Conservation (phyloP, 2,797 vertebrate species). For the Lacerta bilineata region DNA sequence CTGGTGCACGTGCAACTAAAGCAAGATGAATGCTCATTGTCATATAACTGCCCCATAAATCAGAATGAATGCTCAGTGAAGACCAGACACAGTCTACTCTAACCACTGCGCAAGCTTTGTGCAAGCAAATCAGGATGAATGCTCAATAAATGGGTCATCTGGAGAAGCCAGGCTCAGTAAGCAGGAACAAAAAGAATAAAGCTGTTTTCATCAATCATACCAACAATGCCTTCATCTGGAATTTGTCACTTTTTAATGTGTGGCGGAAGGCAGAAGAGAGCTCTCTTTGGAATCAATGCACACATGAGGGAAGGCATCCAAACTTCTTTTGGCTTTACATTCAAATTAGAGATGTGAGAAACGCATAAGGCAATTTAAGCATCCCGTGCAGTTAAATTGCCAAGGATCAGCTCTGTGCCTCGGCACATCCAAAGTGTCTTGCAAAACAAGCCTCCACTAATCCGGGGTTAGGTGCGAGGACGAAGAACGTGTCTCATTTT, state of each 20-base stretch:
- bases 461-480: neutral
- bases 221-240: neutral
- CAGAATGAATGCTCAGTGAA: no score
- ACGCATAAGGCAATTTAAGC: neutral
- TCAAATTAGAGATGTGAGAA: neutral
- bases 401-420: neutral
- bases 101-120: no score
- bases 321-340: neutral
- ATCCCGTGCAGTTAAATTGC: neutral
- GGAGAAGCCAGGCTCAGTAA: neutral
- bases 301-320: neutral
- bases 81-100: no score
- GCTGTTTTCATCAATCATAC: neutral
- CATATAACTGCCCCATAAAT: no score
- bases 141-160: neutral
- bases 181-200: neutral
- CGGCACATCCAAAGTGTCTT: neutral
- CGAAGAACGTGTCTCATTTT: neutral
- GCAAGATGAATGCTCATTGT: no score
- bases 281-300: neutral
- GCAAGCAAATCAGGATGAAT: no score
- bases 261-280: neutral
- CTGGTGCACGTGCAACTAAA: no score
- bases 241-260: neutral
- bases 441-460: neutral